These are phyloP conservation scores for Nerophis lumbriciformis DNA, from an alignment of 2,113 vertebrate species.

Conservation along the genomic window DNA sequence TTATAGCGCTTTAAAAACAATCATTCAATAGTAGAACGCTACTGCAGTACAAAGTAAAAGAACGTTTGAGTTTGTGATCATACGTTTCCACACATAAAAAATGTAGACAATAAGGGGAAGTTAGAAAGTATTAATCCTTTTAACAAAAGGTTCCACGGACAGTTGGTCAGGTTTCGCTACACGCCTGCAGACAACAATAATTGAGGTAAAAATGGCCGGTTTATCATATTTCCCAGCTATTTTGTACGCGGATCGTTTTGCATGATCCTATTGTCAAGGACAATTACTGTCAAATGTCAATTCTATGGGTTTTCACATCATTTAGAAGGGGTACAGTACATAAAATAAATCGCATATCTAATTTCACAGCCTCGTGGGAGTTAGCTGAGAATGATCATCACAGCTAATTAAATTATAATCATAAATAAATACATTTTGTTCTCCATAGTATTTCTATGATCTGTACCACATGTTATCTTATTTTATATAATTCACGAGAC, in stretches of 20 bases:
- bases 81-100: background rate
- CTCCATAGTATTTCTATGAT: too few species aligned
- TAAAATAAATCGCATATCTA: background rate
- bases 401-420: too few species aligned
- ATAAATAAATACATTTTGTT: too few species aligned
- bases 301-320: conserved; percentile 14
- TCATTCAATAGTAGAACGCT: too few species aligned
- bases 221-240: conserved; percentile 34
- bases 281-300: conserved; percentile 6
- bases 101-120: background rate
- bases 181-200: conserved; percentile 2
- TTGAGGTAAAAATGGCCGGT: conserved; percentile 19
- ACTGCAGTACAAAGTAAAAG: too few species aligned
- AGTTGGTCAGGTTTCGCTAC: conserved; percentile 30
- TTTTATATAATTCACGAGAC: too few species aligned
- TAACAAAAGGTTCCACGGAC: conserved; percentile 15
- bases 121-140: background rate
- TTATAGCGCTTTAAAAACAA: too few species aligned
- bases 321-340: conserved; percentile 2
- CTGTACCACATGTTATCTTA: too few species aligned
- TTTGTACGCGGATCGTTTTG: conserved; percentile 25
- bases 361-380: too few species aligned
- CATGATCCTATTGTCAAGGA: conserved; percentile 25
- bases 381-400: too few species aligned
- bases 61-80: too few species aligned